These are phyloP conservation scores for Thyatira batis DNA, from an alignment of 2,888 invertebrate genomes.

Conservation along the genomic window DNA sequence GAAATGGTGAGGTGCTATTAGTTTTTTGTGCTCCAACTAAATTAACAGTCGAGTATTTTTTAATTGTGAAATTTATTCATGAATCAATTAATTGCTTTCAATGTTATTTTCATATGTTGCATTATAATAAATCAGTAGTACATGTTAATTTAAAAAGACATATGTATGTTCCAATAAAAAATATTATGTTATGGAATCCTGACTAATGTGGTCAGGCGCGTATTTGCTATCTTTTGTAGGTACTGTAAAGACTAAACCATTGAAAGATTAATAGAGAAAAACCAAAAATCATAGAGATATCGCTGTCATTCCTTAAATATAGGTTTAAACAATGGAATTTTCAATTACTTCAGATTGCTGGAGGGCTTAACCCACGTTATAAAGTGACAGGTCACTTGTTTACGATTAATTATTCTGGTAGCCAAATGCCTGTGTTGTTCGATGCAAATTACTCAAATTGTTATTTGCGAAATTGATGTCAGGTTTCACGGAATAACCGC, in stretches of 20 bases:
- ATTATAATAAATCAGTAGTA: no score
- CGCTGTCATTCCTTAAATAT: no score
- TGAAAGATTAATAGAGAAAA: no score
- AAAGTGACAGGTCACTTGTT: neutral
- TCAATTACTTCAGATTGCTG: neutral
- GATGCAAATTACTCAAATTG: constrained; percentile 53
- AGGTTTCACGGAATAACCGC: constrained; percentile 45
- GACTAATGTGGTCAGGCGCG: no score
- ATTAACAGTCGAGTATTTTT: neutral
- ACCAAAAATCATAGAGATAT: no score
- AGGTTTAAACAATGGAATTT: neutral
- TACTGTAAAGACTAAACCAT: no score
- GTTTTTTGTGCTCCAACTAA: neutral
- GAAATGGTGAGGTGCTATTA: neutral
- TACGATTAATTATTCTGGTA: constrained; percentile 7
- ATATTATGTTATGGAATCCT: no score
- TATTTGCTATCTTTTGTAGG: no score
- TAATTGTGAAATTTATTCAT: neutral
- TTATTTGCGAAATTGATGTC: constrained; percentile 53
- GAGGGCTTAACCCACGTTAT: neutral
- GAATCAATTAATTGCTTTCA: no score
- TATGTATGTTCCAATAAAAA: no score
- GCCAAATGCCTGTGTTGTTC: constrained; percentile 12
- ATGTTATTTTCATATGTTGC: no score
- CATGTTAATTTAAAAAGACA: no score